Base-by-base conservation (phyloP, 1,140 invertebrate species). In the Procambarus clarkii region DNA sequence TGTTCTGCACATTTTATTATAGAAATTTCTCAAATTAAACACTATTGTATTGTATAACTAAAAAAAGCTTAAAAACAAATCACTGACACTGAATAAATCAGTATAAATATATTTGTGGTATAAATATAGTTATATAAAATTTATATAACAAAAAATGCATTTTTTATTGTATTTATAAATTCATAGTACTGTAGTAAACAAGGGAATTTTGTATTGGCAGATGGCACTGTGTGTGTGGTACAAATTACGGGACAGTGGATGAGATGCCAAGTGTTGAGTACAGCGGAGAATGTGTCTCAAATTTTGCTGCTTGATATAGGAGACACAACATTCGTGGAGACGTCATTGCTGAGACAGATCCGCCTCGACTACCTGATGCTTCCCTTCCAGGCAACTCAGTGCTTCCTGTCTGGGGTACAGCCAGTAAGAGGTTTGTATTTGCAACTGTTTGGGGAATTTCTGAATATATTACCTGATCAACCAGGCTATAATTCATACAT, bases 371-470 rank as follows among this genome's bases (percentile, higher is more conserved):
- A 98, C 94, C 97, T 99, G 95, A 95, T 96, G 48, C 95, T 99
- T 93, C 98, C 98, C 34, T 99, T 99, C 95, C 98, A 99, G 96
- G 98, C 98, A 77, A 97, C 97, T 64, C 98, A 99, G 95, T 98
- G 98, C 94, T 97, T 97, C 94, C 95, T 99, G 93, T 98, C 98
- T 13, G 97, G 98, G 95, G 96, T 99, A 88, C 96, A 96, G 94
- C 98, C 98, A 77, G 95, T 96, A 79, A 96, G 96, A 95, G 96
- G 97, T 97, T 94, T 95, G 95, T 94, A 45, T 64, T 64, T 2
- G 1, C 13, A 64, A 64, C 0, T 64, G 11, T 64, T 64, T 64
- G 60, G 7, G 60, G 8, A 54, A 54, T 54, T 54, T 13, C 50
- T 54, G 4, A 13, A 54, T 54, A 54, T 34, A 34, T 34, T 34